phyloP scores from a whole-genome alignment of 1,140 invertebrate genomes.

The Rhagoletis zephyria region DNA sequence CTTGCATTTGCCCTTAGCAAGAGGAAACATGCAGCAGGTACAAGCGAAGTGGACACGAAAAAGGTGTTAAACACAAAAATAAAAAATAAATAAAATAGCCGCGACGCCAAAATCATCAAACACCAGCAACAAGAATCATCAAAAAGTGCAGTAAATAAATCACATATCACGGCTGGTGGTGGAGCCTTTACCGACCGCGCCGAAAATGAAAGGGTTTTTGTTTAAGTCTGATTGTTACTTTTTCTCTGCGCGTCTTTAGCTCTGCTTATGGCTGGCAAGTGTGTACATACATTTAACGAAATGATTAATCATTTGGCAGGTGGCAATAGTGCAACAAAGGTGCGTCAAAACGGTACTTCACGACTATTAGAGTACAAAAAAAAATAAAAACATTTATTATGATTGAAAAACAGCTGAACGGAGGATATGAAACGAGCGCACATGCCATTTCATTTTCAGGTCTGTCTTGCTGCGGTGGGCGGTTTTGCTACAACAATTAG shows the following conservation, averaged over 20 bases:
- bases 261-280: background rate
- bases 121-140: background rate
- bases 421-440: too few species aligned
- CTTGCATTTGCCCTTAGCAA: background rate
- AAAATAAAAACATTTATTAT: background rate
- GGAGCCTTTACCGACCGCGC: slow-evolving; percentile 13
- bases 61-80: slow-evolving; percentile 22
- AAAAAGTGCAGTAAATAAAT: slow-evolving; percentile 49
- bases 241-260: background rate
- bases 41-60: slow-evolving; percentile 10
- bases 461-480: too few species aligned
- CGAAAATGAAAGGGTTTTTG: slow-evolving; percentile 33
- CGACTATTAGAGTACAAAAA: background rate
- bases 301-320: slow-evolving; percentile 55
- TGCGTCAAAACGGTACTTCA: slow-evolving; percentile 52
- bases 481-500: too few species aligned
- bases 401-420: too few species aligned
- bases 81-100: background rate
- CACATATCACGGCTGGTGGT: background rate
- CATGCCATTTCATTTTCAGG: too few species aligned
- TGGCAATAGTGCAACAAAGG: slow-evolving; percentile 34
- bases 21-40: slow-evolving; percentile 11
- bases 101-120: background rate
- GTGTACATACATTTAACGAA: slow-evolving; percentile 6
- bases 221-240: background rate